Base-by-base conservation (phyloP, 1,140 invertebrate genomes). In the Pseudomyrmex cubaensis region DNA sequence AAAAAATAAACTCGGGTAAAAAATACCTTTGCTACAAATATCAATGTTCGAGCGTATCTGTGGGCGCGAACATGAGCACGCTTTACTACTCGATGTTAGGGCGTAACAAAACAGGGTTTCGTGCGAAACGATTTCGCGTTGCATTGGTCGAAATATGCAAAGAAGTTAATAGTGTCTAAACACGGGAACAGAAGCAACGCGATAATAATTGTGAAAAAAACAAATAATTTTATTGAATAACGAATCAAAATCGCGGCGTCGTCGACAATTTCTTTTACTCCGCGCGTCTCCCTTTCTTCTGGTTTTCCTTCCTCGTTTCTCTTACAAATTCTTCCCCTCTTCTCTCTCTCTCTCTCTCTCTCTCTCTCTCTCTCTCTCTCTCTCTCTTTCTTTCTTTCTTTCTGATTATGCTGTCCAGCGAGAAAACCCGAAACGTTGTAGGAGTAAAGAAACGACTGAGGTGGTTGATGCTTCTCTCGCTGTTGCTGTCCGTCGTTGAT, bases 161-260 rank as follows among this genome's bases (percentile, higher is more conserved):
- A 12, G 50, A 10, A 13, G 20, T 61, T 20, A 22, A 73, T 70
- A 44, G 17, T 48, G 2, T 72, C 25, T 46, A 82, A 44, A 74
- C 44, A 10, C 10, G 52, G 22, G 54, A 17, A 59, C 67, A 44
- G 54, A 22, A 15, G 17, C 48, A 44, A n/a, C 61, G 44, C 48
- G 35, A 66, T 17, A 12, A 46, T 50, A 54, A 15, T 13, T 25
- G 57, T 35, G 25, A 57, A 72, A 66, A 85, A 76, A 76, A 83
- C 22, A 66, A 52, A 48, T 84, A 87, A 87, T 87, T 87, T 87
- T 78, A 86, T 86, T 85, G 63, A 73, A 82, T 72, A 77, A 84
- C 69, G 25, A 25, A 87, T 87, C 63, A 64, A 85, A 84, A 84
- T 84, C 80, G 64, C 62, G 70, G 69, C 72, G 77, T 70, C 70